These are phyloP conservation scores for Crotalus viridis DNA, from an alignment of 2,113 vertebrate genomes.

Conservation along the genomic window DNA sequence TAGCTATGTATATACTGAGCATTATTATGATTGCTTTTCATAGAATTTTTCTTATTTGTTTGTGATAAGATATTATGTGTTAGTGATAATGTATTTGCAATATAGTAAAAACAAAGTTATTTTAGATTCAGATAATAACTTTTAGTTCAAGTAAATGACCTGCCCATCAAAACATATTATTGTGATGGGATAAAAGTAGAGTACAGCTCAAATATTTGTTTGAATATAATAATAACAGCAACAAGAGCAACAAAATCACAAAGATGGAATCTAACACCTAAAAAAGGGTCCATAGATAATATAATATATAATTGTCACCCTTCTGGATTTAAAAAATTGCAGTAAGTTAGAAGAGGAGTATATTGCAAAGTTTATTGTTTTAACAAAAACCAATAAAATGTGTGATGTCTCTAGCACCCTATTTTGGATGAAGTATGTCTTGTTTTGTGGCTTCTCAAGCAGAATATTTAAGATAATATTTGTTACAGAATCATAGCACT, in stretches of 20 bases:
- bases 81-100: neutral
- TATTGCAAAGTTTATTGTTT: neutral
- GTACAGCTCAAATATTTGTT: neutral
- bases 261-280: neutral
- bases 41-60: neutral
- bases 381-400: neutral
- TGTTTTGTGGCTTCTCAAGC: neutral
- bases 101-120: neutral
- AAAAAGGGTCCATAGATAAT: neutral
- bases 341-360: neutral
- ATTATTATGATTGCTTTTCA: neutral
- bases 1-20: neutral
- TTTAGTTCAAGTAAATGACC: neutral
- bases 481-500: rapidly evolving
- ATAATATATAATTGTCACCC: neutral
- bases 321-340: neutral
- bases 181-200: neutral
- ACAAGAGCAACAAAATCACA: neutral
- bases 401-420: neutral
- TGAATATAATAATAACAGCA: neutral
- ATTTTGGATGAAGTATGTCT: neutral
- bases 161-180: neutral
- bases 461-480: conserved; percentile 23
- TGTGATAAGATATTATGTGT: neutral
- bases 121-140: neutral